Evolutionary conservation across 1,140 invertebrate genomes (phyloP), one percentile per base, ranked within the genome.

Genomic region (Procambarus virginalis): DNA sequence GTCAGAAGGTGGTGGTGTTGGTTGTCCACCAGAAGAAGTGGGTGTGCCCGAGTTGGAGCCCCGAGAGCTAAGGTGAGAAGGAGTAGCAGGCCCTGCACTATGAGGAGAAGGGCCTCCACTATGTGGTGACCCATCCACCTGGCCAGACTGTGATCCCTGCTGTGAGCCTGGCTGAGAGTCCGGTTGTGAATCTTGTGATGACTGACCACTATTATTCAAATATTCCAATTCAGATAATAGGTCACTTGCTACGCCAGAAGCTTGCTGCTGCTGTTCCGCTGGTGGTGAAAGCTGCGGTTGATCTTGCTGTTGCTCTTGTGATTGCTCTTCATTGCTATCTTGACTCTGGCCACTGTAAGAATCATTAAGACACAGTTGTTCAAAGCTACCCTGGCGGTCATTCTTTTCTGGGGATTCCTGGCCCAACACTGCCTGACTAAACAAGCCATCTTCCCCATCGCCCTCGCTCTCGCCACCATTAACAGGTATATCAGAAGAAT

Each of bases 361-460:
- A 60, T 92, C 92, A 82, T 92, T 92, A 12, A 92, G 78, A 79
- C 92, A 92, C 20, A 92, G 86, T 49, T 92, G 92, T 51, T 92
- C 92, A 48, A 92, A 92, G 83, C 92, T 92, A 22, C 91, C 91
- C 84, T 91, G 88, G 48, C 91, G 70, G 45, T 92, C 91, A 73
- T 78, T 78, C 88, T 86, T 89, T 17, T 89, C 92, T 20, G 83
- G 84, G 20, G 77, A 86, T 55, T 86, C 87, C 87, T 92, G 88
- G 14, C 92, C 92, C 78, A 92, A 60, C 20, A 92, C 92, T n/a
- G 83, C 92, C 78, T 92, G 92, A 48, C 92, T 92, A 49, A 92
- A 92, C 14, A 92, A 87, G 14, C 92, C 92, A 84, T 90, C 90
- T 58, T 86, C 86, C 12, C 84, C 86, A 55, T 91, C 77, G 17